Evolutionary conservation across 2,113 vertebrate genomes (phyloP).

Genomic region (Ammodytes marinus): DNA sequence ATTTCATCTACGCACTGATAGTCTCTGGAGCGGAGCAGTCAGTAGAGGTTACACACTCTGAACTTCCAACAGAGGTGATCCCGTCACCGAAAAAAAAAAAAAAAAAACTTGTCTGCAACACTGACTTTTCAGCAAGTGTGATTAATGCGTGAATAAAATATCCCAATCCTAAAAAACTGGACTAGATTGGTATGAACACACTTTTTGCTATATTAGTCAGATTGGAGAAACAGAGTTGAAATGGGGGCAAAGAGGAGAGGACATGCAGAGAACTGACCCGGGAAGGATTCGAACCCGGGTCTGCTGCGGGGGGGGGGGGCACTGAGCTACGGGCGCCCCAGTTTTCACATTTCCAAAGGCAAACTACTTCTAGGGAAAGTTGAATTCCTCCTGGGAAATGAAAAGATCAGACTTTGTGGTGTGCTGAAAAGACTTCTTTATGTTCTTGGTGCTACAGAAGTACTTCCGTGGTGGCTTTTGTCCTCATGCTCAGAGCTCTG

Average conservation of each 20-base stretch:
- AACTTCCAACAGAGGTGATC: slow-evolving; percentile 29
- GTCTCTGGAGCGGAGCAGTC: slow-evolving; percentile 39
- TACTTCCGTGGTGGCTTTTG: slow-evolving; percentile 60
- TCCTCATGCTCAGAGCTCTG: slow-evolving; percentile 40
- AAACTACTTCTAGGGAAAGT: slow-evolving; percentile 49
- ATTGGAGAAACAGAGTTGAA: too few relatives aligned
- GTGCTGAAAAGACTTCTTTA: slow-evolving; percentile 64
- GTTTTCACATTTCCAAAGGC: slow-evolving; percentile 19
- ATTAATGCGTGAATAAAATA: not conserved
- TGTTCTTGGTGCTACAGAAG: slow-evolving; percentile 56
- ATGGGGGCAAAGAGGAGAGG: too few relatives aligned
- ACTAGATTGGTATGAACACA: slow-evolving; percentile 9
- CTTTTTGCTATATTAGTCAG: too few relatives aligned
- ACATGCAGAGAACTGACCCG: too few relatives aligned
- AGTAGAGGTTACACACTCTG: slow-evolving; percentile 47
- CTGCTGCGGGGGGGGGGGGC: too few relatives aligned
- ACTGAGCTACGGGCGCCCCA: too few relatives aligned
- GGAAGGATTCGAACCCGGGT: too few relatives aligned
- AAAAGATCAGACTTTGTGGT: slow-evolving; percentile 59
- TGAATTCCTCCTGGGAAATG: slow-evolving; percentile 54
- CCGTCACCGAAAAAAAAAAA: not conserved
- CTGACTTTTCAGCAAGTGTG: slow-evolving; percentile 7
- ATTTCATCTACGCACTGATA: slow-evolving; percentile 68
- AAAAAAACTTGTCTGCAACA: not conserved
- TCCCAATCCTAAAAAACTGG: not conserved